A percentile compares a stretch with the other conserved stretches of the same genome.
phyloP scores from a whole-genome alignment of 1,140 invertebrate species.

The Cryptotermes secundus region DNA sequence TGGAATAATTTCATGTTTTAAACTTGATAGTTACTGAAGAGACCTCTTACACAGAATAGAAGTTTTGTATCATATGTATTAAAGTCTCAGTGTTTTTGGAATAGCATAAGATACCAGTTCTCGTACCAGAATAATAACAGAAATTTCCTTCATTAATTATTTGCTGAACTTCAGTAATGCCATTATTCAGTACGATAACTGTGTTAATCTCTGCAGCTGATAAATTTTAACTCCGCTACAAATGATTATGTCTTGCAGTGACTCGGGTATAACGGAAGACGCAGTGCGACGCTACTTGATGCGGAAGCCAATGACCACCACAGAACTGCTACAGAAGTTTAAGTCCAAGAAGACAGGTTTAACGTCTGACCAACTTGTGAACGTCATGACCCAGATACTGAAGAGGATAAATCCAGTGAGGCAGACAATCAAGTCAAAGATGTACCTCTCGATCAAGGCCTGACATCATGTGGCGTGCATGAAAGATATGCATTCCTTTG shows the following conservation, averaged over 20 bases:
- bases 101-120: no score
- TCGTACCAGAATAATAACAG: no score
- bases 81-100: no score
- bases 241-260: slow-evolving; percentile 40
- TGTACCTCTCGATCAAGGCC: slow-evolving; percentile 80
- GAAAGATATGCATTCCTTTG: no score
- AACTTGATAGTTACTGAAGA: no score
- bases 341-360: slow-evolving; percentile 92
- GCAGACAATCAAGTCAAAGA: slow-evolving; percentile 89
- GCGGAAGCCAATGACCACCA: slow-evolving; percentile 94
- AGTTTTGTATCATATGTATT: no score
- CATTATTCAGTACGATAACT: no score
- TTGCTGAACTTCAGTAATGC: no score
- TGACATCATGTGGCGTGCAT: not conserved
- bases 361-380: slow-evolving; percentile 84
- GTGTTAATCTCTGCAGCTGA: no score
- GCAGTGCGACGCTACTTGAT: slow-evolving; percentile 89
- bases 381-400: slow-evolving; percentile 90
- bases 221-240: not conserved
- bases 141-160: no score
- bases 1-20: no score
- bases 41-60: no score
- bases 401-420: slow-evolving; percentile 94
- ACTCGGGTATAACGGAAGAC: slow-evolving; percentile 91
- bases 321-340: slow-evolving; percentile 91